Evolutionary conservation across 2,888 invertebrate genomes (phyloP), one percentile per base, ranked within the genome.

Genomic region (Camptogramma bilineatum): DNA sequence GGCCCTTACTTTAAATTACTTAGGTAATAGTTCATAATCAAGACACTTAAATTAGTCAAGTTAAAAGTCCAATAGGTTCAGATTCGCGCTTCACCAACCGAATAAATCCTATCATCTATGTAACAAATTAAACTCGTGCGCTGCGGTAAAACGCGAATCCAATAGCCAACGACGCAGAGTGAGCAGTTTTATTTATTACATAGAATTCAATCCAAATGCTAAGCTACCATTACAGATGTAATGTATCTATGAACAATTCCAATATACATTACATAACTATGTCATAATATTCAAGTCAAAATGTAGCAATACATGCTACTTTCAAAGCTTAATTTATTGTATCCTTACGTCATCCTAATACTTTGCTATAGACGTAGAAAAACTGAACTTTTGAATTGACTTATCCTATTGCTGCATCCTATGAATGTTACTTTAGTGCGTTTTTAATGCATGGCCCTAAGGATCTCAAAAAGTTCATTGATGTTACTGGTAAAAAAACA

Each of bases 311-410:
- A 52, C 17, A 48, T 28, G 17, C 62, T 62, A 62, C 56, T 24
- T 52, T 16, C 4, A 62, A 31, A 34, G 21, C 55, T 56, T 55
- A 64, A 28, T 44, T 54, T 54, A 46, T 50, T 48, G 34, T 59
- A 59, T 55, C 31, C 60, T 52, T 56, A 60, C 48, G 10, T 50
- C 48, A 59, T 59, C 18, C n/a, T 55, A 51, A 51, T 42, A 8
- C n/a, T 34, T 47, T 18, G 18, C 10, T n/a, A 52, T 55, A 8
- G 17, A 39, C n/a, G 19, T 24, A 28, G 21, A 58, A 58, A 51
- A 59, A 18, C 34, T 58, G 24, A 31, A 9, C 44, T 10, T 47
- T 18, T 52, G 17, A 34, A 52, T 21, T 47, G 16, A 47, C 17
- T 5, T 24, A 13, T 44, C 28, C 54, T 53, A 13, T 53, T 7